Conservation (phyloP, 2,888 invertebrate species). For the Exephanes ischioxanthus region DNA sequence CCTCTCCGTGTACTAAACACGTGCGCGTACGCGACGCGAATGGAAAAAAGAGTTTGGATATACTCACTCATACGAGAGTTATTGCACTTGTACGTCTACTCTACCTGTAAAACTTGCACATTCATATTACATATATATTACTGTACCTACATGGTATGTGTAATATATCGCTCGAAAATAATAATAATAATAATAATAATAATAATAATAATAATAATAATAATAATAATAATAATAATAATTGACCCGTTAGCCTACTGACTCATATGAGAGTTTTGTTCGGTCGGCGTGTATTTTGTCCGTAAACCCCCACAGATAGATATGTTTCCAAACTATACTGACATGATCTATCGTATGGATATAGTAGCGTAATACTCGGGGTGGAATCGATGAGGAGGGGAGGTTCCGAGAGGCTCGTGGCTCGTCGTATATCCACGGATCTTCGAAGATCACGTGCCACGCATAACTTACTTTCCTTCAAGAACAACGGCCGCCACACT, state of each 20-base stretch:
- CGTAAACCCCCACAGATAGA: background rate
- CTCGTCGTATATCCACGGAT: conserved; percentile 74
- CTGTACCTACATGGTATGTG: too few relatives aligned
- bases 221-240: too few relatives aligned
- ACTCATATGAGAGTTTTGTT: too few relatives aligned
- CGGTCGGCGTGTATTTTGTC: too few relatives aligned
- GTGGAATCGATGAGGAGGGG: background rate
- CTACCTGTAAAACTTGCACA: background rate
- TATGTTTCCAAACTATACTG: background rate
- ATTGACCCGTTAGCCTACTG: too few relatives aligned
- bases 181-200: too few relatives aligned
- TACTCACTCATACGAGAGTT: conserved; percentile 40
- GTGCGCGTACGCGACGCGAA: conserved; percentile 12
- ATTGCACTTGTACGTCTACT: conserved; percentile 31
- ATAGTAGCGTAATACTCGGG: conserved; percentile 9
- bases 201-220: too few relatives aligned
- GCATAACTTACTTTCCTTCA: conserved; percentile 83
- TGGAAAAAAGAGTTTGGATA: conserved; percentile 23
- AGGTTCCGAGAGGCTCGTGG: conserved; percentile 67
- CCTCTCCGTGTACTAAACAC: background rate
- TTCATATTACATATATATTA: background rate
- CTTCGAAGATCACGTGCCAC: conserved; percentile 82
- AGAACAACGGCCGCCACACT: conserved; percentile 24
- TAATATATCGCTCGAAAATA: too few relatives aligned
- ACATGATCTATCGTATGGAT: background rate